phyloP scores from a whole-genome alignment of 92 coral and sea anemone species.

The Isaurus tuberculatus region DNA sequence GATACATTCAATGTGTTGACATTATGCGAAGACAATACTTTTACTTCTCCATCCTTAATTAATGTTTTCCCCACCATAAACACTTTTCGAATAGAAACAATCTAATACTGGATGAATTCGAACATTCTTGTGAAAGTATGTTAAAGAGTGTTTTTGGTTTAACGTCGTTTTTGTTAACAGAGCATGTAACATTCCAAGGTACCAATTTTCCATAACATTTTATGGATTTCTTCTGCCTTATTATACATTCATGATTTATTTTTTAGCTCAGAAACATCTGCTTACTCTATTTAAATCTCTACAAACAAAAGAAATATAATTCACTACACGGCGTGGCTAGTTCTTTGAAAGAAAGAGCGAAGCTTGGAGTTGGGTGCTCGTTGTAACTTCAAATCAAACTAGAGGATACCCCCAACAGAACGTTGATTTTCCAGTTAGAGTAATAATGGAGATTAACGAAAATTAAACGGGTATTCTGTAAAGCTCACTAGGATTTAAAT shows the following conservation, averaged over 20 bases:
- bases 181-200: conserved; percentile 49
- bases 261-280: conserved; percentile 99
- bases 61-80: conserved; percentile 88
- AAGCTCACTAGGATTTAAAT: conserved; percentile 51
- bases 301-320: conserved; percentile 99
- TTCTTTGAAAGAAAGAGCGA: conserved; percentile 88
- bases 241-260: conserved; percentile 97
- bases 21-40: conserved; percentile 89
- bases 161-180: conserved; percentile 51
- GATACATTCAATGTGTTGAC: conserved; percentile 99
- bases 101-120: conserved; percentile 48
- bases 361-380: conserved; percentile 63
- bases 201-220: conserved; percentile 55
- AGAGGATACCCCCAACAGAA: conserved; percentile 16
- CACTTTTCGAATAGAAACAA: conserved; percentile 71
- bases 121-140: conserved; percentile 46
- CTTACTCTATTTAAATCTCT: conserved; percentile 99
- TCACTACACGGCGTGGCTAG: conserved; percentile 99
- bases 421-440: conserved; percentile 1
- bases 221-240: conserved; percentile 55
- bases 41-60: conserved; percentile 90
- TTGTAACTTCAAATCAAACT: conserved; percentile 50
- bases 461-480: conserved; percentile 36
- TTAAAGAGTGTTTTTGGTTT: conserved; percentile 50
- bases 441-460: conserved; percentile 33